A percentile compares a stretch with the other conserved stretches of the same genome.
phyloP scores from a whole-genome alignment of 2,888 invertebrate genomes.

The Drosophila lutescens region DNA sequence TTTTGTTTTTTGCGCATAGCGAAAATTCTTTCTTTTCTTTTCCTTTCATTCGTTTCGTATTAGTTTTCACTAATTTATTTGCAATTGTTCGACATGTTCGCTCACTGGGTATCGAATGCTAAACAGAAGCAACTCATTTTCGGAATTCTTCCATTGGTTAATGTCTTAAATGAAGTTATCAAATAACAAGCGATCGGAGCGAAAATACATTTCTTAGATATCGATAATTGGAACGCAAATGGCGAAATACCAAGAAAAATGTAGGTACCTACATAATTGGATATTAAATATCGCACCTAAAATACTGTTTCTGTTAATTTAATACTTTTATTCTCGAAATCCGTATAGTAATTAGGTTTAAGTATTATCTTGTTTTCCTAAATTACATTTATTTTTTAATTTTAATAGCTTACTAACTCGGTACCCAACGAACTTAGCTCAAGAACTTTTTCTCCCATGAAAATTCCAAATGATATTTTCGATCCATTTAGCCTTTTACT shows the following conservation, averaged over 20 bases:
- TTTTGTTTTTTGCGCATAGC: slow-evolving; percentile 11
- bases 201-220: background rate
- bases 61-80: slow-evolving; percentile 54
- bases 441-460: too few relatives aligned
- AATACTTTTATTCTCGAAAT: too few relatives aligned
- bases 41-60: slow-evolving; percentile 55
- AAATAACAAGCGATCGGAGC: background rate
- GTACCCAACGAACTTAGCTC: too few relatives aligned
- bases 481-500: background rate
- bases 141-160: slow-evolving; percentile 1
- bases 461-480: background rate
- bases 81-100: slow-evolving; percentile 50
- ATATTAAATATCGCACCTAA: too few relatives aligned
- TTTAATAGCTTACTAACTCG: too few relatives aligned
- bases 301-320: too few relatives aligned
- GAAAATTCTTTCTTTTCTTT: slow-evolving; percentile 19
- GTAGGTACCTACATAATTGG: too few relatives aligned
- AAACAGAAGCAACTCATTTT: slow-evolving; percentile 30
- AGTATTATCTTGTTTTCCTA: background rate
- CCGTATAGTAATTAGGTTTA: too few relatives aligned
- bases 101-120: slow-evolving; percentile 14
- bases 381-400: background rate
- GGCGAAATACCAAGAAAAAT: background rate
- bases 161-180: slow-evolving; percentile 25
- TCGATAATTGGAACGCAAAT: background rate